These are phyloP conservation scores for Piprites chloris DNA, from an alignment of 2,113 vertebrate genomes.

Conservation along the genomic window DNA sequence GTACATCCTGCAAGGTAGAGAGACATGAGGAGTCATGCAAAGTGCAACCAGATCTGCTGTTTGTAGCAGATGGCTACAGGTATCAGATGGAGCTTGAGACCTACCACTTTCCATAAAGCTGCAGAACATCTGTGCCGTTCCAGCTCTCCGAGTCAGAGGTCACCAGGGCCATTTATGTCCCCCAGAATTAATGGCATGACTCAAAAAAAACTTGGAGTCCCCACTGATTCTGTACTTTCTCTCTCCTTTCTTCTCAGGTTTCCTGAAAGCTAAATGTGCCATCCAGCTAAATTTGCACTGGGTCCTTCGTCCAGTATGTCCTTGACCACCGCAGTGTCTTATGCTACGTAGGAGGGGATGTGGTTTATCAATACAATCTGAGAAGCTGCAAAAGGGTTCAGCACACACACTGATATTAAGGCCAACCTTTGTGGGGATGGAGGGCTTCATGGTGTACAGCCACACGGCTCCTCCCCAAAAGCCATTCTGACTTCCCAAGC, in stretches of 20 bases:
- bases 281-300: neutral
- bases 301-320: rapidly evolving
- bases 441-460: neutral
- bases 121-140: neutral
- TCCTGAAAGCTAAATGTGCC: neutral
- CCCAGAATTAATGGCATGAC: neutral
- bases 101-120: neutral
- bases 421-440: neutral
- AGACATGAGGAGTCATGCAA: neutral
- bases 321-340: neutral
- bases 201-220: neutral
- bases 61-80: neutral
- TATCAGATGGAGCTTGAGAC: neutral
- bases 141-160: neutral
- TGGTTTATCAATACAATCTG: neutral
- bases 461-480: rapidly evolving
- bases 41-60: neutral
- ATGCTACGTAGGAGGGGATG: rapidly evolving
- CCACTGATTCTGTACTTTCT: neutral
- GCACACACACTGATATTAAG: neutral
- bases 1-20: constrained; percentile 22
- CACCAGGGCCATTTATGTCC: neutral
- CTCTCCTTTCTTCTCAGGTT: neutral
- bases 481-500: neutral
- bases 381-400: neutral